phyloP scores from a whole-genome alignment of 2,797 vertebrate species.

The Alfaro cultratus region DNA sequence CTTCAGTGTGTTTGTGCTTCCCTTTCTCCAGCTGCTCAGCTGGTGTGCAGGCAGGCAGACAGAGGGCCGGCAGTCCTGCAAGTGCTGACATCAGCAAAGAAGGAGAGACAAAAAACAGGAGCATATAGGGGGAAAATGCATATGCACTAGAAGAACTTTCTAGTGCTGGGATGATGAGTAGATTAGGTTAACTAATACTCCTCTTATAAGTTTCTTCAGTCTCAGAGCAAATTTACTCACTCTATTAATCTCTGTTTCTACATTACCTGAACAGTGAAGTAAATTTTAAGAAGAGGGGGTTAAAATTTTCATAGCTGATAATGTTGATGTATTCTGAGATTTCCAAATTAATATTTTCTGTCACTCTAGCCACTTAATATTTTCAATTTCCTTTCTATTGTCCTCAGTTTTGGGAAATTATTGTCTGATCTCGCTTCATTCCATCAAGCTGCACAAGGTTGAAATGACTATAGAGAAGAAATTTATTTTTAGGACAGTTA shows the following conservation, averaged over 20 bases:
- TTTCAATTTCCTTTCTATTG: not conserved
- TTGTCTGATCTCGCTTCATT: not conserved
- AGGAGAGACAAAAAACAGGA: slow-evolving; percentile 19
- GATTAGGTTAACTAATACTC: slow-evolving; percentile 12
- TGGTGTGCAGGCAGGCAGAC: slow-evolving; percentile 62
- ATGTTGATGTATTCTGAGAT: not conserved
- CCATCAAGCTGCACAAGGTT: not conserved
- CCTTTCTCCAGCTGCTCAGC: slow-evolving; percentile 62
- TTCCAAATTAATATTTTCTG: not conserved
- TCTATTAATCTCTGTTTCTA: not conserved
- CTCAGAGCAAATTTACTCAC: not conserved
- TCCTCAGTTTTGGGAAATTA: not conserved
- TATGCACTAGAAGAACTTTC: slow-evolving; percentile 16
- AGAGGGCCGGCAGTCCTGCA: slow-evolving; percentile 41
- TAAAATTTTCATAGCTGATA: not conserved
- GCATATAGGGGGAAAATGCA: slow-evolving; percentile 14
- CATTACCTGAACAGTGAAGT: not conserved
- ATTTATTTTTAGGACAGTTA: not conserved
- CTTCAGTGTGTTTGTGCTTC: slow-evolving; percentile 29
- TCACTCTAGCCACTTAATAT: not conserved
- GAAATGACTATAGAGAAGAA: not conserved
- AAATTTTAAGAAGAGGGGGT: not conserved
- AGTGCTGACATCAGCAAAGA: slow-evolving; percentile 70
- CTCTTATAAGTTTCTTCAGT: not conserved
- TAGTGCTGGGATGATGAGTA: slow-evolving; percentile 18